phyloP scores from a whole-genome alignment of 2,888 invertebrate species.

The Abrostola tripartita region DNA sequence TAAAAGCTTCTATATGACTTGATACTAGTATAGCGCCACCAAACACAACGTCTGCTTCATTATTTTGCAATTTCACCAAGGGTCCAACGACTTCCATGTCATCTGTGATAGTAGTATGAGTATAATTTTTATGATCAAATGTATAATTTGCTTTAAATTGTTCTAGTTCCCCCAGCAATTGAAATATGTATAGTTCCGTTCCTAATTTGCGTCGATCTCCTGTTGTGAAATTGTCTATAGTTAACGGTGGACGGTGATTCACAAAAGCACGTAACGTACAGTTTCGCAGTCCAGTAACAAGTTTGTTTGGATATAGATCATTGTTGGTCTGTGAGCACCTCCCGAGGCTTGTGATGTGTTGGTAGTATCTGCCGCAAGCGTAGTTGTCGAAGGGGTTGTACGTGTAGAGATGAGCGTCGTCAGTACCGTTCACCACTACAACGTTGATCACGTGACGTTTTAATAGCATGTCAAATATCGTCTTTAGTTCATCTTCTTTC shows the following conservation, averaged over 20 bases:
- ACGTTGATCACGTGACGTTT: slow-evolving; percentile 58
- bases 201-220: slow-evolving; percentile 8
- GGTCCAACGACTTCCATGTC: slow-evolving; percentile 33
- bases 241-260: slow-evolving; percentile 67
- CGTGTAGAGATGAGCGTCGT: slow-evolving; percentile 61
- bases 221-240: slow-evolving; percentile 47
- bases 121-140: slow-evolving; percentile 1
- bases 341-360: slow-evolving; percentile 63
- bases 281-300: slow-evolving; percentile 60
- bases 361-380: slow-evolving; percentile 70
- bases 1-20: slow-evolving; percentile 21
- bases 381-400: slow-evolving; percentile 73
- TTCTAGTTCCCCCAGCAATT: slow-evolving; percentile 29
- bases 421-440: slow-evolving; percentile 61
- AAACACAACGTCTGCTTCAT: slow-evolving; percentile 35
- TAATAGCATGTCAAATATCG: slow-evolving; percentile 65
- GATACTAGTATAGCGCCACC: slow-evolving; percentile 33
- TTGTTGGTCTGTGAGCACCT: slow-evolving; percentile 52
- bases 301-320: slow-evolving; percentile 60
- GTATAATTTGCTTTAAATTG: slow-evolving; percentile 22
- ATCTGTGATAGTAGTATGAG: slow-evolving; percentile 13
- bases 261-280: slow-evolving; percentile 64
- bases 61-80: slow-evolving; percentile 31
- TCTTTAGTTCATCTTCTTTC: slow-evolving; percentile 27
- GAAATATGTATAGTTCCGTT: slow-evolving; percentile 34